Conservation (phyloP, 2,113 vertebrate species). For the Rattus rattus region DNA sequence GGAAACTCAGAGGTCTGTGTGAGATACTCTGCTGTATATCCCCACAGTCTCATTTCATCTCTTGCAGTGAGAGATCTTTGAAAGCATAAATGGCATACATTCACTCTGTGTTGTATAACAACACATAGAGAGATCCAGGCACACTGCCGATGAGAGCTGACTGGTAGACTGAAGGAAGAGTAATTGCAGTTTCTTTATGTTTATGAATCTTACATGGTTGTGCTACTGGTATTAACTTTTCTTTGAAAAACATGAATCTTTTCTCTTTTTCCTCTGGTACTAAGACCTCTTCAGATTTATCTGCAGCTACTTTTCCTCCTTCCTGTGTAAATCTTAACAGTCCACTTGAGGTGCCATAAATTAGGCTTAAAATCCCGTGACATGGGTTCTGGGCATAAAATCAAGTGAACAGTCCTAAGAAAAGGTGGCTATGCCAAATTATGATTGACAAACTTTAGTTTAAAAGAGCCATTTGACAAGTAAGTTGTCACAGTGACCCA, state of each 20-base stretch:
- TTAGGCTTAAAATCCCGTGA: neutral
- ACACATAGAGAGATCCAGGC: neutral
- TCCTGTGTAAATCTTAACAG: neutral
- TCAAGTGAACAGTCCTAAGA: too few relatives aligned
- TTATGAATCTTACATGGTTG: neutral
- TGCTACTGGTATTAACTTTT: neutral
- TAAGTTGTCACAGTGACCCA: neutral
- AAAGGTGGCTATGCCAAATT: neutral
- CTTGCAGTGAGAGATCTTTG: neutral
- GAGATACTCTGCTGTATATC: neutral
- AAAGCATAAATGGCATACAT: neutral
- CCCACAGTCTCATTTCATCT: rapidly evolving
- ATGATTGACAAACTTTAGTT: neutral
- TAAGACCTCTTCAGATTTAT: neutral
- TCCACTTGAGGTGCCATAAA: neutral
- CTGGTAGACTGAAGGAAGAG: neutral
- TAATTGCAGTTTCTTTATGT: neutral
- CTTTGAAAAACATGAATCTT: neutral
- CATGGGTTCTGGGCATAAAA: neutral
- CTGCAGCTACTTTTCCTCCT: neutral
- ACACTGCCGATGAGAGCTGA: neutral
- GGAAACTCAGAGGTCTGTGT: neutral
- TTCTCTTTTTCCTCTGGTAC: neutral
- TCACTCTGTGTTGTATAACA: neutral
- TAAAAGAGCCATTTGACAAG: neutral